phyloP scores from a whole-genome alignment of 1,140 invertebrate species.

The Anastatus disparis region DNA sequence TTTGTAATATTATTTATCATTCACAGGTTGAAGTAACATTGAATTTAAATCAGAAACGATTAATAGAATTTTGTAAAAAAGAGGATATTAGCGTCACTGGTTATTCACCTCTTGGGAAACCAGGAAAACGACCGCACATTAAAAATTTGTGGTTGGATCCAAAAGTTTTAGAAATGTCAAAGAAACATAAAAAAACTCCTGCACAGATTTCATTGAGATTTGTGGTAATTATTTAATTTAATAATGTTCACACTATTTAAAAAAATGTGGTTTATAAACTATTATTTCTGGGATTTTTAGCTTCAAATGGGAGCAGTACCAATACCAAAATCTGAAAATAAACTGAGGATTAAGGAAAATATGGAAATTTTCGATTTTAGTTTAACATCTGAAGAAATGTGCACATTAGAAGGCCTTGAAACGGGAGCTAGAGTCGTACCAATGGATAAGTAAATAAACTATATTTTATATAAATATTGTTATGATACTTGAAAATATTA shows the following conservation, averaged over 20 bases:
- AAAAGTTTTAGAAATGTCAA: constrained; percentile 66
- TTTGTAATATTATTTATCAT: background rate
- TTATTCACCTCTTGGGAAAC: constrained; percentile 81
- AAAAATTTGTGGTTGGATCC: constrained; percentile 64
- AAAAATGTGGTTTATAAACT: constrained; percentile 17
- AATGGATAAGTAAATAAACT: constrained; percentile 46
- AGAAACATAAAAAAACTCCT: constrained; percentile 76
- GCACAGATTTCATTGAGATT: constrained; percentile 78
- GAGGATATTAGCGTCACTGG: constrained; percentile 77
- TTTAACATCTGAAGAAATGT: constrained; percentile 73
- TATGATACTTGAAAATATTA: background rate
- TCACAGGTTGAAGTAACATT: constrained; percentile 74
- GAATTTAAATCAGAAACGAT: constrained; percentile 83
- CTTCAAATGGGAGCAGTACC: constrained; percentile 55
- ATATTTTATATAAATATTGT: constrained; percentile 21
- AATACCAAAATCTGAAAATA: constrained; percentile 82
- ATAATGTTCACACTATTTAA: background rate
- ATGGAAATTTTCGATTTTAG: constrained; percentile 79
- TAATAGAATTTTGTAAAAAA: constrained; percentile 80
- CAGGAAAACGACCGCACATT: constrained; percentile 43
- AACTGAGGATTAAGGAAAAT: constrained; percentile 77
- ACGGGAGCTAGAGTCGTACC: constrained; percentile 49
- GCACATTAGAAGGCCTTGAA: constrained; percentile 42
- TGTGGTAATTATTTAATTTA: constrained; percentile 65
- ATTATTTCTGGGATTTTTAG: constrained; percentile 37